A percentile compares a stretch with the other conserved stretches of the same genome.
Evolutionary conservation across 2,113 vertebrate species (phyloP).

Genomic region (Sorex fumeus): DNA sequence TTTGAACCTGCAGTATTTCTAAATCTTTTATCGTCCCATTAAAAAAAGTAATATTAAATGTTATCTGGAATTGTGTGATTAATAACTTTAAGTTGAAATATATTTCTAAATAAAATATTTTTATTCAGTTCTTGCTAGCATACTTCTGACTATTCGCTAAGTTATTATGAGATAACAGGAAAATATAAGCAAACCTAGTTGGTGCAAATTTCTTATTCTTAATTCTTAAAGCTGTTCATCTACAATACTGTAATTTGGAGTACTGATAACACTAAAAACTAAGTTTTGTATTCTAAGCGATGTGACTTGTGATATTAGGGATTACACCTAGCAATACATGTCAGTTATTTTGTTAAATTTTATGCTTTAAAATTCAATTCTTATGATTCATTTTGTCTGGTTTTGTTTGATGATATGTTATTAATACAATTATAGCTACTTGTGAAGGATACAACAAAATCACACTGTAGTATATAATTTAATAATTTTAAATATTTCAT

Average conservation of each 20-base stretch:
- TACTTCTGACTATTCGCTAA: constrained; percentile 63
- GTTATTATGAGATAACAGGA: constrained; percentile 39
- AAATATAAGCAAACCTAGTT: constrained; percentile 50
- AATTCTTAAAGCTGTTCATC: constrained; percentile 28
- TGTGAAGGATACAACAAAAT: constrained; percentile 54
- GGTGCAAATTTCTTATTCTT: constrained; percentile 59
- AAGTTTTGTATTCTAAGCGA: constrained; percentile 47
- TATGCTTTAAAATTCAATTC: constrained; percentile 33
- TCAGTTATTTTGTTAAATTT: constrained; percentile 51
- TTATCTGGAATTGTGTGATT: constrained; percentile 58
- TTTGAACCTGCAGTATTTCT: constrained; percentile 72
- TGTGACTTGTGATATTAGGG: constrained; percentile 39
- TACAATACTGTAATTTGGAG: constrained; percentile 52
- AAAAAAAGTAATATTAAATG: constrained; percentile 73
- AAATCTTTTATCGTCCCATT: constrained; percentile 50
- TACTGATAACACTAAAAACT: constrained; percentile 32
- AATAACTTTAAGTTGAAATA: constrained; percentile 49
- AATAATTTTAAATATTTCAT: constrained; percentile 59
- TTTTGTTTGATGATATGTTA: constrained; percentile 58
- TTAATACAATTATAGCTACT: constrained; percentile 31
- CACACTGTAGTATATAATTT: constrained; percentile 37
- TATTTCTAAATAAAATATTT: constrained; percentile 55
- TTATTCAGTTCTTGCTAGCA: constrained; percentile 59
- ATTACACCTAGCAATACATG: constrained; percentile 29
- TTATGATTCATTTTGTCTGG: constrained; percentile 20